Evolutionary conservation across 2,797 vertebrate genomes (phyloP), one percentile per base, ranked within the genome.

Genomic region (Megalops cyprinoides): DNA sequence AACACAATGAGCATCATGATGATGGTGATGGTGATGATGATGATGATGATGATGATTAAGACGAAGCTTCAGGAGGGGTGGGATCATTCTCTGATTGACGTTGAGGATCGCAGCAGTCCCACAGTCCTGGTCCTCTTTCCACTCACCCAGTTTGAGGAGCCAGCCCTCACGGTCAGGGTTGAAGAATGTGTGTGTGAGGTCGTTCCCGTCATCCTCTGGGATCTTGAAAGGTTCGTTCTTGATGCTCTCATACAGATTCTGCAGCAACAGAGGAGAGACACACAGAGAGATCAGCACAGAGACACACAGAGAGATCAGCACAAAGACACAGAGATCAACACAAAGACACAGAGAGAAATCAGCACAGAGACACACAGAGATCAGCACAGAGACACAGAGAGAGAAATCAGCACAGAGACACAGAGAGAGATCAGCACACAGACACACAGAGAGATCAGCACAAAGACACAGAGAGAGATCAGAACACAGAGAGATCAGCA

Each of bases 81-180:
- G 58, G 25, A 62, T 62, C 58, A 12, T 62, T 31, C 34, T 60
- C 28, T 42, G 20, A 14, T 18, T n/a, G n/a, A n/a, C n/a, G n/a
- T n/a, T n/a, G n/a, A n/a, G n/a, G 74, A 76, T 23, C 15, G 15
- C 42, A 46, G 77, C 10, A 9, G 56, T 56, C 76, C 25, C 48
- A 23, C 23, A 15, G 39, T 14, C 39, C 28, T 48, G n/a, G 69
- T 46, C 42, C 39, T 20, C 15, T 0, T 6, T 37, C 25, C 48
- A 83, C 95, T 84, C 84, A 98, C 97, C 97, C 0, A 99, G 95
- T 85, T 99, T 99, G 76, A 99, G 90, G 0, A 99, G 93, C 97
- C 97, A 99, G 81, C 97, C 97, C 86, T 99, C 97, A 0, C 97
- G 94, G 93, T 99, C 97, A 0, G 97, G 97, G 86, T 99, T 98